Conservation (phyloP, 1,140 invertebrate genomes). For the Marisa cornuarietis region DNA sequence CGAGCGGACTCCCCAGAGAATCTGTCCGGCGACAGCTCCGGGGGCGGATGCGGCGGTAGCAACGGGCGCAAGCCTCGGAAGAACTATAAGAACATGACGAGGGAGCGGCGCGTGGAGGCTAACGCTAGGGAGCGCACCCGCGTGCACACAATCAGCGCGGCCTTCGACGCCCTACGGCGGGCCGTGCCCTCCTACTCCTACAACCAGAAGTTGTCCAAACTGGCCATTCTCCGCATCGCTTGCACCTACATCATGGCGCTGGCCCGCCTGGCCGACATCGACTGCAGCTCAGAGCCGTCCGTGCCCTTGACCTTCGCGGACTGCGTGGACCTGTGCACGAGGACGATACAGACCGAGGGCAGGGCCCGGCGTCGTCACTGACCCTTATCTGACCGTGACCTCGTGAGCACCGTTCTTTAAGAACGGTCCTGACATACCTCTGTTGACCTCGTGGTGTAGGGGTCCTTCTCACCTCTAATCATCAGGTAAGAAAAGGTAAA, state of each 20-base stretch:
- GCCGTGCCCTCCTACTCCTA: constrained; percentile 90
- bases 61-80: constrained; percentile 71
- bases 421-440: too few species aligned
- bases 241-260: constrained; percentile 83
- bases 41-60: constrained; percentile 40
- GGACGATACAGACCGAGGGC: constrained; percentile 91
- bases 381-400: constrained; percentile 12
- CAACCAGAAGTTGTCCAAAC: constrained; percentile 90
- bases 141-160: constrained; percentile 94
- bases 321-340: constrained; percentile 85
- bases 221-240: constrained; percentile 90
- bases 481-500: too few species aligned
- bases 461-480: not conserved
- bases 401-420: not conserved
- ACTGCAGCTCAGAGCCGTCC: constrained; percentile 34
- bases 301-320: constrained; percentile 72
- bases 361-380: constrained; percentile 74
- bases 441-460: too few species aligned
- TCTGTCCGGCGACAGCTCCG: constrained; percentile 38
- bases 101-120: constrained; percentile 89
- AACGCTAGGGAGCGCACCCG: constrained; percentile 91
- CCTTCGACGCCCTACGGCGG: constrained; percentile 86
- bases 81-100: constrained; percentile 95
- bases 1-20: constrained; percentile 29
- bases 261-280: constrained; percentile 73